A percentile compares a stretch with the other conserved stretches of the same genome.
These are phyloP conservation scores for Chionoecetes opilio DNA, from an alignment of 1,140 invertebrate species.

Conservation along the genomic window DNA sequence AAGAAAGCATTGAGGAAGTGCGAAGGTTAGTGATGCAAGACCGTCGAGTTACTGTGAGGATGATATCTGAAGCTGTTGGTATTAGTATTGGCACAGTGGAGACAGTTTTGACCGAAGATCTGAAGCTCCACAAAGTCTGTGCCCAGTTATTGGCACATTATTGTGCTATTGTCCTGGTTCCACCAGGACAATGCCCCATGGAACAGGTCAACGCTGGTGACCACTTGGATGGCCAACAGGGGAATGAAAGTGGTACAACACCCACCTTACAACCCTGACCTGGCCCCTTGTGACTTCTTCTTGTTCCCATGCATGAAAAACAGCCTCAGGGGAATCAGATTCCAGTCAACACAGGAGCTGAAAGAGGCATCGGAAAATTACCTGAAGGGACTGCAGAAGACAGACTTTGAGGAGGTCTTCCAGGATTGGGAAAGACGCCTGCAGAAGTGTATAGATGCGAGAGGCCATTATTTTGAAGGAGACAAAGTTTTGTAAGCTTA, in stretches of 20 bases:
- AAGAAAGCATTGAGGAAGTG: too few relatives aligned
- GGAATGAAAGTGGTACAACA: not conserved
- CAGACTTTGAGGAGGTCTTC: slow-evolving; percentile 43
- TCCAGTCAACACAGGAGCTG: slow-evolving; percentile 28
- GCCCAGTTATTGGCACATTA: too few relatives aligned
- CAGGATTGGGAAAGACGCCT: slow-evolving; percentile 31
- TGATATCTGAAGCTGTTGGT: too few relatives aligned
- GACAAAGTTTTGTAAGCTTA: slow-evolving; percentile 44
- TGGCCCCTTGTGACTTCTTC: slow-evolving; percentile 30
- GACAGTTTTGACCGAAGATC: too few relatives aligned
- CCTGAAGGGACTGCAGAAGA: slow-evolving; percentile 36
- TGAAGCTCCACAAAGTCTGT: too few relatives aligned
- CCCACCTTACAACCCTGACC: not conserved
- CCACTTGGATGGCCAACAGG: too few relatives aligned
- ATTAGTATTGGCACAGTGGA: too few relatives aligned
- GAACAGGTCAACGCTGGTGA: too few relatives aligned
- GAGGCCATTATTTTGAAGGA: slow-evolving; percentile 4
- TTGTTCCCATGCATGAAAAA: slow-evolving; percentile 17
- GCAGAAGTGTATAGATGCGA: slow-evolving; percentile 15
- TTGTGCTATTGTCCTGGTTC: too few relatives aligned
- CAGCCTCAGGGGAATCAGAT: slow-evolving; percentile 4
- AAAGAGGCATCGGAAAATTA: slow-evolving; percentile 8
- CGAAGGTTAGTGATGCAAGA: too few relatives aligned
- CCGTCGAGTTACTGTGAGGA: too few relatives aligned
- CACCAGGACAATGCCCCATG: too few relatives aligned